A percentile compares a stretch with the other conserved stretches of the same genome.
Conservation (phyloP, 1,140 invertebrate genomes). For the Lepidostoma basale region DNA sequence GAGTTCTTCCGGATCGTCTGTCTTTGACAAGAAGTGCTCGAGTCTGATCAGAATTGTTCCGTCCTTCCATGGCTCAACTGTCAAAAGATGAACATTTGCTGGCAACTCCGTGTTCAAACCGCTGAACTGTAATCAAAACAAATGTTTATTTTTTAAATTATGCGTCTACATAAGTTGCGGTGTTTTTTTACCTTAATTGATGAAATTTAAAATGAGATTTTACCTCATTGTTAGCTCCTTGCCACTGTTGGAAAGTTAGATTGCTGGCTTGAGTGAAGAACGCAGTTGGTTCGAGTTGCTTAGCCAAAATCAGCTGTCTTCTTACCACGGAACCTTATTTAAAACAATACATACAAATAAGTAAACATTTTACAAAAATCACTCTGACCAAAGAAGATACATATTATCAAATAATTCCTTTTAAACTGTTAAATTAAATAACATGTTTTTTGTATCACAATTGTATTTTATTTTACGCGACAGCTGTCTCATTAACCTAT, state of each 20-base stretch:
- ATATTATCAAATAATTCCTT: too few relatives aligned
- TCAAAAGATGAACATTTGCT: conserved; percentile 83
- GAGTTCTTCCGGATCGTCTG: conserved; percentile 64
- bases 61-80: conserved; percentile 80
- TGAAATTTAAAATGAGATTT: conserved; percentile 23
- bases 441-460: too few relatives aligned
- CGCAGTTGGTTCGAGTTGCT: conserved; percentile 56
- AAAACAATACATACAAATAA: neutral
- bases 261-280: conserved; percentile 54
- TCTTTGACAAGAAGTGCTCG: conserved; percentile 85
- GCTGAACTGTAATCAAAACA: conserved; percentile 37
- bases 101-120: conserved; percentile 64
- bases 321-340: conserved; percentile 35
- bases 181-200: neutral
- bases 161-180: too few relatives aligned
- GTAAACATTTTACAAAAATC: neutral
- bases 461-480: too few relatives aligned
- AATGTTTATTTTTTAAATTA: neutral
- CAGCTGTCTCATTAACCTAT: too few relatives aligned
- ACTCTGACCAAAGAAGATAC: too few relatives aligned
- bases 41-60: conserved; percentile 75
- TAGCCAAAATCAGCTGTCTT: conserved; percentile 49
- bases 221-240: conserved; percentile 54
- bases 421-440: too few relatives aligned
- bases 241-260: conserved; percentile 55